Conservation (phyloP, 2,888 invertebrate species). For the Eurois occulta region DNA sequence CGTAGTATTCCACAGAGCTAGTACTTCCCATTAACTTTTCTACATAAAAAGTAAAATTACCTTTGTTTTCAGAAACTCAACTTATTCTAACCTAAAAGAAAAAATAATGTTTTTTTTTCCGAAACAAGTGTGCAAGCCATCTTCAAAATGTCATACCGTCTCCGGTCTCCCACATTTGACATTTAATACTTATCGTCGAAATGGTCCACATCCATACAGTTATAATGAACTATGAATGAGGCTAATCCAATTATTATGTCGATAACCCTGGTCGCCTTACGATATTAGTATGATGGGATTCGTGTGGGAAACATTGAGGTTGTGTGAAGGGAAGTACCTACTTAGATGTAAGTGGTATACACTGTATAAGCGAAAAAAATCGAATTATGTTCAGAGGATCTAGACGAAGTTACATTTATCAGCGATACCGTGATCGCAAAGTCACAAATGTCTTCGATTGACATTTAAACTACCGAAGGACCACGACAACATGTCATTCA, state of each 20-base stretch:
- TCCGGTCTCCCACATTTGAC: slow-evolving; percentile 45
- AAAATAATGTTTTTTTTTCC: too few relatives aligned
- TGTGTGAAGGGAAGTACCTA: not conserved
- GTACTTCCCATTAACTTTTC: not conserved
- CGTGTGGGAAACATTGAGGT: slow-evolving; percentile 41
- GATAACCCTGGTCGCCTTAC: slow-evolving; percentile 39
- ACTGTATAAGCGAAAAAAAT: not conserved
- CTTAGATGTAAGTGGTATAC: not conserved
- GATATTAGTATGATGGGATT: slow-evolving; percentile 27
- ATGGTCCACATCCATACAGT: slow-evolving; percentile 49
- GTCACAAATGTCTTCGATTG: not conserved
- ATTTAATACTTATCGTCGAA: slow-evolving; percentile 53
- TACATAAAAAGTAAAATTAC: not conserved
- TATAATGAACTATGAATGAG: slow-evolving; percentile 60
- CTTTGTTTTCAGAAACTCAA: not conserved
- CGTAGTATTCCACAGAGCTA: not conserved
- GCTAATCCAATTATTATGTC: slow-evolving; percentile 58
- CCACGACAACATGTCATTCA: not conserved
- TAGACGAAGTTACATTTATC: not conserved
- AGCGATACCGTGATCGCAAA: too few relatives aligned
- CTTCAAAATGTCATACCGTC: slow-evolving; percentile 36
- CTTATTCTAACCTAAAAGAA: not conserved
- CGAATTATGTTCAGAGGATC: not conserved
- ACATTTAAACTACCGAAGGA: not conserved
- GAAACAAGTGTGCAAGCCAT: slow-evolving; percentile 21